A percentile compares a stretch with the other conserved stretches of the same genome.
Evolutionary conservation across 2,797 vertebrate species (phyloP).

Genomic region (Oreonectes daqikongensis): DNA sequence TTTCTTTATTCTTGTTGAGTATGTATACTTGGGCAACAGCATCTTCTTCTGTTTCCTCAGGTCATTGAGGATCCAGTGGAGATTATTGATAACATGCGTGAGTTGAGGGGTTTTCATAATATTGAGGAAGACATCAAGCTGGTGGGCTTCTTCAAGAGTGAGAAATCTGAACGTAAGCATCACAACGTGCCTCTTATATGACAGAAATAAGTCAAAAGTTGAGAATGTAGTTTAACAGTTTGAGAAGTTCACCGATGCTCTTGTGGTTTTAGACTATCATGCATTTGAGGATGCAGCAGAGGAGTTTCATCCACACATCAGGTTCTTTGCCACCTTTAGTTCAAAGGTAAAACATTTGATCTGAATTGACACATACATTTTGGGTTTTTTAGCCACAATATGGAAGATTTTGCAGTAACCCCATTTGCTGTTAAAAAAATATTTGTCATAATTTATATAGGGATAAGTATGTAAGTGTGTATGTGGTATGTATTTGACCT

Average conservation of each 20-base stretch:
- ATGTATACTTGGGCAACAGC: neutral
- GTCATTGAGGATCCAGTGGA: slow-evolving; percentile 91
- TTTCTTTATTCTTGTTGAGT: slow-evolving; percentile 32
- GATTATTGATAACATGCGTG: slow-evolving; percentile 82
- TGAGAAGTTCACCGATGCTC: slow-evolving; percentile 12
- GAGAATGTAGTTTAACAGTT: neutral
- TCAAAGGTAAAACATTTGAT: slow-evolving; percentile 75
- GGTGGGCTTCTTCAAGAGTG: slow-evolving; percentile 92
- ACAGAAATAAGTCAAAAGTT: neutral
- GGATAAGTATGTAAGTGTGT: no score
- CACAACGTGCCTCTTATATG: neutral
- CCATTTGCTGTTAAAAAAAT: no score
- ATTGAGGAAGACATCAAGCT: slow-evolving; percentile 89
- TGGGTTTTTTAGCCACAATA: no score
- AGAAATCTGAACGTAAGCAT: slow-evolving; percentile 89
- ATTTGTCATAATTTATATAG: no score
- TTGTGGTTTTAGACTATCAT: slow-evolving; percentile 80
- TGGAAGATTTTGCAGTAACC: no score
- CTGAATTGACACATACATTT: neutral
- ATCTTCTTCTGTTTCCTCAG: slow-evolving; percentile 62
- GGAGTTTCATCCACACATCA: slow-evolving; percentile 89
- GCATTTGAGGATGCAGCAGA: slow-evolving; percentile 85
- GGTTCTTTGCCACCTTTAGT: slow-evolving; percentile 89
- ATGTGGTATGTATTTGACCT: no score
- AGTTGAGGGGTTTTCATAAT: slow-evolving; percentile 85